Evolutionary conservation across 2,797 vertebrate species (phyloP).

Genomic region (Xyrichtys novacula): DNA sequence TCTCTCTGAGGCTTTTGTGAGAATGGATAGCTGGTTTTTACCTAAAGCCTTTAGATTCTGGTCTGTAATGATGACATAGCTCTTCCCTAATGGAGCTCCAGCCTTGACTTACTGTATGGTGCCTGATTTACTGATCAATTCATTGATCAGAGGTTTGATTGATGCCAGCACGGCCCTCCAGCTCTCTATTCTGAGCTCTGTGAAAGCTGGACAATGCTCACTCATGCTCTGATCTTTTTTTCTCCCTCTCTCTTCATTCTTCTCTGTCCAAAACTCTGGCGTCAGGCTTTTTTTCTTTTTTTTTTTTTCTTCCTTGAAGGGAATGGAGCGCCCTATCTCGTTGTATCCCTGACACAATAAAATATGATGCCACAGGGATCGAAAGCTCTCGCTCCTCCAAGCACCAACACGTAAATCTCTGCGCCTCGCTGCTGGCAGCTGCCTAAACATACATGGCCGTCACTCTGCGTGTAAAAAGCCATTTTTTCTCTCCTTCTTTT

Average conservation of each 20-base stretch:
- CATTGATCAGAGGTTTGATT: slow-evolving; percentile 76
- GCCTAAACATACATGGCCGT: slow-evolving; percentile 59
- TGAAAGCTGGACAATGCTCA: slow-evolving; percentile 56
- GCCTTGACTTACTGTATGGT: slow-evolving; percentile 79
- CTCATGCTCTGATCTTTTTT: slow-evolving; percentile 55
- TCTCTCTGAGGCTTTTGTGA: slow-evolving; percentile 52
- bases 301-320: slow-evolving; percentile 52
- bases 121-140: slow-evolving; percentile 81
- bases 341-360: slow-evolving; percentile 73
- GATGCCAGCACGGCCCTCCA: slow-evolving; percentile 57
- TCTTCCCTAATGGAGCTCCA: slow-evolving; percentile 79
- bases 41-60: slow-evolving; percentile 64
- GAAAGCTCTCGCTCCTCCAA: slow-evolving; percentile 65
- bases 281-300: slow-evolving; percentile 67
- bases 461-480: slow-evolving; percentile 46
- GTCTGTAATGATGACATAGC: slow-evolving; percentile 81
- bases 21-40: slow-evolving; percentile 67
- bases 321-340: slow-evolving; percentile 54
- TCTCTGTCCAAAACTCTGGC: slow-evolving; percentile 50
- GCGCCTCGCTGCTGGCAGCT: slow-evolving; percentile 42
- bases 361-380: slow-evolving; percentile 62
- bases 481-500: slow-evolving; percentile 27
- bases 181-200: slow-evolving; percentile 57
- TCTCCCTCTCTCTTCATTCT: slow-evolving; percentile 32
- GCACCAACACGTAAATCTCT: slow-evolving; percentile 70